phyloP scores from a whole-genome alignment of 2,113 vertebrate genomes.

The Ictidomys tridecemlineatus region DNA sequence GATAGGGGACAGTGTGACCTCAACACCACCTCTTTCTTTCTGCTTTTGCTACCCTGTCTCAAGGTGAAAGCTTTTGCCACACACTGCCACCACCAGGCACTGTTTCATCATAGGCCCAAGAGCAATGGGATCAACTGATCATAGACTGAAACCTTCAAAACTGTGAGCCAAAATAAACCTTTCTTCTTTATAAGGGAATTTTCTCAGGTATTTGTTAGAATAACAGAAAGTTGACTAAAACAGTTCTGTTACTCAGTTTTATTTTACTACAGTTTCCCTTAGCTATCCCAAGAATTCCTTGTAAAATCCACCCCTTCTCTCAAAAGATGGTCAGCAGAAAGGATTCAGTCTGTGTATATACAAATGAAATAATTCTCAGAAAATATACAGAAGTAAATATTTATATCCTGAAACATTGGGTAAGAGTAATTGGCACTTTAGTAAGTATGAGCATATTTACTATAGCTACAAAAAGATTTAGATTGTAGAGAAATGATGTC shows the following conservation, averaged over 20 bases:
- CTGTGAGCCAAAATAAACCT: background rate
- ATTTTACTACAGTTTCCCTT: background rate
- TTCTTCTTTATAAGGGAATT: background rate
- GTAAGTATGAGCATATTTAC: constrained; percentile 32
- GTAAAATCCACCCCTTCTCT: background rate
- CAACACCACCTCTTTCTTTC: background rate
- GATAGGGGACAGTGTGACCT: background rate
- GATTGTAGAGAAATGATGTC: background rate
- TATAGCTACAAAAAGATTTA: background rate
- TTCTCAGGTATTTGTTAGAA: background rate
- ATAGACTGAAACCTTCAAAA: background rate
- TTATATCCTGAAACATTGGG: background rate
- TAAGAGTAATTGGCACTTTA: background rate
- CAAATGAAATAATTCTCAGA: constrained; percentile 31
- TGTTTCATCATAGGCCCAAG: background rate
- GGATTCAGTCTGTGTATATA: background rate
- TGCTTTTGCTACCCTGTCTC: background rate
- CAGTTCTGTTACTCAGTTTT: background rate
- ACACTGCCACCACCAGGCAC: background rate
- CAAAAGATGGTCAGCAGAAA: background rate
- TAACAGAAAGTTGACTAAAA: background rate
- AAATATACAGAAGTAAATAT: constrained; percentile 53
- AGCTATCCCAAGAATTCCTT: background rate
- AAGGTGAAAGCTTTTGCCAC: background rate
- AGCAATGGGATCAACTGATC: background rate